Base-by-base conservation (phyloP, 2,888 invertebrate species). In the Thera obeliscata region DNA sequence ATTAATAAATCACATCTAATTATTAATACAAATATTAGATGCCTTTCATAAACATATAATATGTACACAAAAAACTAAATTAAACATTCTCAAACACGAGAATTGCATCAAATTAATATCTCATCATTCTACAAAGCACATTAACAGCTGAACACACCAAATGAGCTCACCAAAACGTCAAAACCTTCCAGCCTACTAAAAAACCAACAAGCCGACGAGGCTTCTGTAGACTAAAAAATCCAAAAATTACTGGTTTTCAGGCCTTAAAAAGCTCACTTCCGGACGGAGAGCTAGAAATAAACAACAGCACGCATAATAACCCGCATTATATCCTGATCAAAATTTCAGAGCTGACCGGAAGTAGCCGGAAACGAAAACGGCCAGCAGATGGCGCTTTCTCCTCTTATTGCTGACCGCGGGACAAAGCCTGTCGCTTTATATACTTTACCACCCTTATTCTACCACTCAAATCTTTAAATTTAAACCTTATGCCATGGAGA, bases 341-440 rank as follows among this genome's bases (percentile, higher is more conserved):
- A 89, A 86, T 90, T 89, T 89, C 87, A 87, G 76, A 75, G 73
- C 79, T 81, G 81, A 80, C 86, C 87, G 89, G 86, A 90, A 87
- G 85, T 86, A 79, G 81, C 76, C 81, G 82, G 86, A 85, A 83
- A 85, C 83, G 84, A 82, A 81, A 84, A 81, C 85, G 81, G 84
- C 82, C 86, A 81, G 79, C 91, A 91, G 90, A 90, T 91, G 91
- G 86, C 89, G 85, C 82, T 76, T 81, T 81, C 84, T 91, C 87
- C 90, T 91, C 90, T 91, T 90, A 90, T 91, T 91, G 87, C 87
- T 88, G 88, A 90, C 89, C 90, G 81, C 86, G 81, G 81, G 81
- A 88, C 88, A 90, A 87, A 89, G 89, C 88, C 87, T 81, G 83
- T 76, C 83, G 82, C 82, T 85, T 85, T 83, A 81, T 78, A 80